Percentiles rank a stretch among this genome's conserved stretches.
These are phyloP conservation scores for Podiceps cristatus DNA, from an alignment of 2,113 vertebrate species.

Conservation along the genomic window DNA sequence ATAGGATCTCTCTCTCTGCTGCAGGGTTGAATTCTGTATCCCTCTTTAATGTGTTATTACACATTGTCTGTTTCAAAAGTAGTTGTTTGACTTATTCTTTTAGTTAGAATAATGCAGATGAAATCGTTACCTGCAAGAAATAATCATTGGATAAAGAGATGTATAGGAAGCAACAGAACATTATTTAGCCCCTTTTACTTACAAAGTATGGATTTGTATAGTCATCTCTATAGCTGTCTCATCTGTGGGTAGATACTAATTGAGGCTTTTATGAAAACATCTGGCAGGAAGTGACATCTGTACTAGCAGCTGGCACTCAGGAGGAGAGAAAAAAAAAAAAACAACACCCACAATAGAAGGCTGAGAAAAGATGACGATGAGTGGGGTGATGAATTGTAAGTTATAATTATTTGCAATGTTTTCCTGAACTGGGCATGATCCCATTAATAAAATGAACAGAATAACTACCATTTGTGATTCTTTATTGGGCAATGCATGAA, in stretches of 20 bases:
- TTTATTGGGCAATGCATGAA: not conserved
- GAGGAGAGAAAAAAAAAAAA: not conserved
- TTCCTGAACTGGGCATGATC: not conserved
- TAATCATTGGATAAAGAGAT: not conserved
- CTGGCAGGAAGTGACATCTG: constrained; percentile 52
- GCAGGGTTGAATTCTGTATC: not conserved
- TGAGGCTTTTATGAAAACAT: not conserved
- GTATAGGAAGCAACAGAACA: not conserved
- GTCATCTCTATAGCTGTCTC: not conserved
- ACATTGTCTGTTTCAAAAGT: not conserved
- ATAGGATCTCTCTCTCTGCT: not conserved
- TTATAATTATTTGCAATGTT: not conserved
- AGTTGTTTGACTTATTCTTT: not conserved
- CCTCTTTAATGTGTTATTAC: accelerated
- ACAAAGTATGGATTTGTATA: not conserved
- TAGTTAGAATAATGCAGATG: not conserved
- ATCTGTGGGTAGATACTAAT: not conserved
- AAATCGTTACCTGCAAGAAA: not conserved
- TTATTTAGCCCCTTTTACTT: not conserved
- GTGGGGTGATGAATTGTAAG: not conserved
- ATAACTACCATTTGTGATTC: not conserved
- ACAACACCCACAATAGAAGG: not conserved
- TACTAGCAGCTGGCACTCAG: constrained; percentile 15
- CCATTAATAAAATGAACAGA: not conserved
- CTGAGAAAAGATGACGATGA: not conserved